Evolutionary conservation across 2,113 vertebrate genomes (phyloP), one percentile per base, ranked within the genome.

Genomic region (Propithecus coquereli): DNA sequence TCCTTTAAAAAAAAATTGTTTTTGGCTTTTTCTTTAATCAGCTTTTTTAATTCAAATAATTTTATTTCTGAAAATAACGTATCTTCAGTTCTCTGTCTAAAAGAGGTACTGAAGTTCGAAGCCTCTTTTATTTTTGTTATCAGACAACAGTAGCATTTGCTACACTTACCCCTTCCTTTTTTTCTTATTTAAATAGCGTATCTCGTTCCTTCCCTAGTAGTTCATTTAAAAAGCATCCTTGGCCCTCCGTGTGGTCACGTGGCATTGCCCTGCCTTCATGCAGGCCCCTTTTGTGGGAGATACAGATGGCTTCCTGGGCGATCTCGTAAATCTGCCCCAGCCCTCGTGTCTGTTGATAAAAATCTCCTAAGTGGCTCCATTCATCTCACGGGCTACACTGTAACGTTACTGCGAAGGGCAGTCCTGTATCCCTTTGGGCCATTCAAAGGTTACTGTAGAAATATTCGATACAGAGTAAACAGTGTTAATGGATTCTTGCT

Each of bases 251-350:
- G 6, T 1, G 23, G 45, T 61, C 12, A 6, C 8, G 1, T 71
- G 1, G 12, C 80, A 18, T 59, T 61, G 30, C 18, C 1, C 57
- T 16, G 20, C 0, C 0, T 10, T 27, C 23, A 12, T 0, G 34
- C 6, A 4, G 3, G 83, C 65, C 32, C 45, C 43, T 63, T n/a
- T 27, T 2, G 5, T 25, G 50, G 76, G 47, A 17, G 37, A 20
- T 0, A 0, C 6, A n/a, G 5, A 2, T 63, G n/a, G 47, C 16
- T 74, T 79, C 54, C 17, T 4, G 34, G 5, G 20, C n/a, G 40
- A 27, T 34, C 50, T 74, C 43, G 4, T 52, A 18, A 8, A 25
- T 9, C 22, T 1, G 5, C 43, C 27, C 22, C 57, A 45, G 34
- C 43, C 23, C 40, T 80, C 45, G 43, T 34, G 20, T 61, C 74